Evolutionary conservation across 2,113 vertebrate genomes (phyloP).

Genomic region (Climacteris rufus): DNA sequence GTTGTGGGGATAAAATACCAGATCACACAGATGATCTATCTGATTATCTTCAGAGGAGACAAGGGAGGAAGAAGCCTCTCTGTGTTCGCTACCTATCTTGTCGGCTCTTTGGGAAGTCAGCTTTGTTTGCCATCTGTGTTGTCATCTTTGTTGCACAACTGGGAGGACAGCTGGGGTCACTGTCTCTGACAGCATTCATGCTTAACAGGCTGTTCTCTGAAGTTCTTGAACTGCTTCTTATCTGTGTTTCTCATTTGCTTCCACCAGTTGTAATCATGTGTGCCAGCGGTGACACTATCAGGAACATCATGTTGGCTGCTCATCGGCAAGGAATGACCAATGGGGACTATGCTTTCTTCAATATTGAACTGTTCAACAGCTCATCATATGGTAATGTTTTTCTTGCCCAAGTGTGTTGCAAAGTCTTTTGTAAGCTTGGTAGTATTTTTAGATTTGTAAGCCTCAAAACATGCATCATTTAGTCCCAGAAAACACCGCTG

Average conservation of each 20-base stretch:
- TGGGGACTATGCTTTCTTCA: constrained; percentile 90
- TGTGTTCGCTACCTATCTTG: neutral
- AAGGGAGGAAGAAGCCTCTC: neutral
- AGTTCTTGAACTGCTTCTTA: constrained; percentile 31
- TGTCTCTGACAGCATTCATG: neutral
- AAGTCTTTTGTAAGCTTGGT: neutral
- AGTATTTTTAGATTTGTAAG: constrained; percentile 24
- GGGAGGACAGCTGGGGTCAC: constrained; percentile 10
- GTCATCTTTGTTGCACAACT: neutral
- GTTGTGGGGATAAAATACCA: neutral
- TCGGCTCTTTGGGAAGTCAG: neutral
- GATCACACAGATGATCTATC: neutral
- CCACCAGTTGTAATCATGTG: constrained; percentile 94
- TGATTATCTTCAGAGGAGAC: neutral
- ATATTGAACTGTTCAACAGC: constrained; percentile 96
- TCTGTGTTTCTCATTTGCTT: constrained; percentile 49
- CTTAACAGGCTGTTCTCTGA: constrained; percentile 23
- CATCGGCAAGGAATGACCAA: constrained; percentile 86
- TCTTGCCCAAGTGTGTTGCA: neutral
- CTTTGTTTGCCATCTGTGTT: neutral
- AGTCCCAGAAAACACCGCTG: neutral
- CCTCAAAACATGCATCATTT: neutral
- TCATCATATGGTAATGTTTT: constrained; percentile 87
- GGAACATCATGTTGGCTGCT: constrained; percentile 91
- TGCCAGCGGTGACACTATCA: constrained; percentile 82